A percentile compares a stretch with the other conserved stretches of the same genome.
These are phyloP conservation scores for Polyommatus iphigenia DNA, from an alignment of 2,888 invertebrate genomes.

Conservation along the genomic window DNA sequence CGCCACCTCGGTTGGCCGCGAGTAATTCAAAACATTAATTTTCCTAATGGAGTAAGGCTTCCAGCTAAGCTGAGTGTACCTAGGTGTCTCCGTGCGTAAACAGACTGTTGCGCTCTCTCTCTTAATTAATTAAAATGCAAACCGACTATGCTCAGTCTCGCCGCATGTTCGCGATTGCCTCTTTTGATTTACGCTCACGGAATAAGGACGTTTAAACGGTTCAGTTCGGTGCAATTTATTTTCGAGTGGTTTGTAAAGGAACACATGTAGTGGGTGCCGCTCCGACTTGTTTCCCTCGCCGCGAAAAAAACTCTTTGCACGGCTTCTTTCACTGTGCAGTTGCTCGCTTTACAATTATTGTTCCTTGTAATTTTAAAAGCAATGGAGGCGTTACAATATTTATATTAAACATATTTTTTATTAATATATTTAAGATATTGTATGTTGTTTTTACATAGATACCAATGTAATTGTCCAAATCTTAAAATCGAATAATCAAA, in stretches of 20 bases:
- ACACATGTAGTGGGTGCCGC: constrained; percentile 30
- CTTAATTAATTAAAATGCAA: constrained; percentile 78
- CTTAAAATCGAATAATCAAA: not conserved
- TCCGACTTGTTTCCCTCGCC: constrained; percentile 28
- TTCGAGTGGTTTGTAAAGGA: constrained; percentile 35
- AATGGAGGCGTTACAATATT: not conserved
- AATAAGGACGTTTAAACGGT: constrained; percentile 34
- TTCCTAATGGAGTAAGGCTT: constrained; percentile 78
- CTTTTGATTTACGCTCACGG: constrained; percentile 53
- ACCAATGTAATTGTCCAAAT: not conserved
- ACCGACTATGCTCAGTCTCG: constrained; percentile 56
- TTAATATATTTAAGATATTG: not conserved
- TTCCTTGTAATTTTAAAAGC: not conserved
- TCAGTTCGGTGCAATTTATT: constrained; percentile 34
- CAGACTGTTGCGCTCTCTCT: constrained; percentile 60
- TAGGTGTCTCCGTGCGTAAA: constrained; percentile 71
- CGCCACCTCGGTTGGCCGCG: constrained; percentile 49
- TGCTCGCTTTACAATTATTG: not conserved
- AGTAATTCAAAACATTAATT: constrained; percentile 80
- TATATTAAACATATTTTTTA: not conserved
- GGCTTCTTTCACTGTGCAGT: not conserved
- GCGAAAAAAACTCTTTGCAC: constrained; percentile 30
- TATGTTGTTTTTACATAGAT: too few species aligned
- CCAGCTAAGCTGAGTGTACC: constrained; percentile 57
- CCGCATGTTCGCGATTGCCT: constrained; percentile 54